Conservation (phyloP, 2,888 invertebrate genomes). For the Sphaeridia pumilis region DNA sequence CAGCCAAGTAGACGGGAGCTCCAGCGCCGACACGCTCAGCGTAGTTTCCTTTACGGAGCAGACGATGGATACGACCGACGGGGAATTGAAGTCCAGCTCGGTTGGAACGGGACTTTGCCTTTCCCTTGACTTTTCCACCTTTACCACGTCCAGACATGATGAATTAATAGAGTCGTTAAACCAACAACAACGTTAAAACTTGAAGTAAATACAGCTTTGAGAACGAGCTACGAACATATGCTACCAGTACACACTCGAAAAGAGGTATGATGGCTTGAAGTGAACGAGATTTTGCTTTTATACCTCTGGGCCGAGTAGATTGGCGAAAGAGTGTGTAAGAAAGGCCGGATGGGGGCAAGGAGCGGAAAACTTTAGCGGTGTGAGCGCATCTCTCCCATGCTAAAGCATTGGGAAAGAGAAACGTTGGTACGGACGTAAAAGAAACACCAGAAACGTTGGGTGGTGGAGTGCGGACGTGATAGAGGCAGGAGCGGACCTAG, state of each 20-base stretch:
- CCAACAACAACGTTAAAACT: not conserved
- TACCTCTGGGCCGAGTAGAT: not conserved
- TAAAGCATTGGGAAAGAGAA: not conserved
- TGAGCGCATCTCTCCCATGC: no score
- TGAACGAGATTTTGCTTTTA: not conserved
- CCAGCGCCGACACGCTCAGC: no score
- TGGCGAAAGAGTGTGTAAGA: not conserved
- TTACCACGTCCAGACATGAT: slow-evolving; percentile 42
- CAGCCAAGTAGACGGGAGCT: slow-evolving; percentile 50
- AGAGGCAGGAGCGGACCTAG: not conserved
- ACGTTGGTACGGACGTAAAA: not conserved
- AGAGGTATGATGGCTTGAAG: no score
- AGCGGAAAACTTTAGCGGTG: no score
- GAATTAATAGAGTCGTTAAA: not conserved
- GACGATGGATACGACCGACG: slow-evolving; percentile 39
- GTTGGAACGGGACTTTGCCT: slow-evolving; percentile 43
- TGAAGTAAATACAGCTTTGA: not conserved
- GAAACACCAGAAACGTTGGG: not conserved
- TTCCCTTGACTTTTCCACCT: slow-evolving; percentile 45
- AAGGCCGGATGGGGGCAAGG: no score
- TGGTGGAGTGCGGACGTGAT: slow-evolving; percentile 4
- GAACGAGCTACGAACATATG: no score
- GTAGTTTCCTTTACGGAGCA: slow-evolving; percentile 49
- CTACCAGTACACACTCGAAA: no score
- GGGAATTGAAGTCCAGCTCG: slow-evolving; percentile 38